Percentiles rank a stretch among this genome's conserved stretches.
Evolutionary conservation across 2,797 vertebrate genomes (phyloP).

Genomic region (Gambelia wislizenii): DNA sequence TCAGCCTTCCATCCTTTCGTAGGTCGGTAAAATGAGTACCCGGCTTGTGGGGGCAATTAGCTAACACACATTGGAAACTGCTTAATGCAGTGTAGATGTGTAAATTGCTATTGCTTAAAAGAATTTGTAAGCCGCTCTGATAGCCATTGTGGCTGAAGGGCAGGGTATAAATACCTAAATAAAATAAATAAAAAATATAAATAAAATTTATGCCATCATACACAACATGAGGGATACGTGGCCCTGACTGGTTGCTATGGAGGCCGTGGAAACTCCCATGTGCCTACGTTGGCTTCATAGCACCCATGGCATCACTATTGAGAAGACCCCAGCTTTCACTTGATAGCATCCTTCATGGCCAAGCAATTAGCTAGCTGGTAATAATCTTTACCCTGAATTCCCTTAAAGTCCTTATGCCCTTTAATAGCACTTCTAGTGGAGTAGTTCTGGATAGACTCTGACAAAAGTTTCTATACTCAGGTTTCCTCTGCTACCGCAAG

Average conservation of each 20-base stretch:
- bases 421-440: not conserved
- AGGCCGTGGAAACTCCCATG: not conserved
- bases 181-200: too few species aligned
- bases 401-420: not conserved
- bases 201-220: not conserved
- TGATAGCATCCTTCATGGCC: not conserved
- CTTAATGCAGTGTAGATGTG: too few species aligned
- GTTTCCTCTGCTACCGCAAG: not conserved
- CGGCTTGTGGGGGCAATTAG: too few species aligned
- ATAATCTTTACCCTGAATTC: not conserved
- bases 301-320: not conserved
- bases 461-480: slow-evolving; percentile 27
- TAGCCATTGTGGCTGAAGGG: too few species aligned
- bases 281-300: not conserved
- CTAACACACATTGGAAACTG: too few species aligned
- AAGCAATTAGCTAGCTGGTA: not conserved
- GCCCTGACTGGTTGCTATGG: not conserved
- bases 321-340: not conserved
- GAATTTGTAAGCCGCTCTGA: too few species aligned
- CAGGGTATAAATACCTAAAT: too few species aligned
- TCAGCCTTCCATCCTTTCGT: too few species aligned
- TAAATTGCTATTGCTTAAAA: too few species aligned
- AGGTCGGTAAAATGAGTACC: too few species aligned
- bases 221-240: not conserved
- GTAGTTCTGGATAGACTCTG: not conserved